Evolutionary conservation across 2,797 vertebrate species (phyloP).

Genomic region (Oreonectes daqikongensis): DNA sequence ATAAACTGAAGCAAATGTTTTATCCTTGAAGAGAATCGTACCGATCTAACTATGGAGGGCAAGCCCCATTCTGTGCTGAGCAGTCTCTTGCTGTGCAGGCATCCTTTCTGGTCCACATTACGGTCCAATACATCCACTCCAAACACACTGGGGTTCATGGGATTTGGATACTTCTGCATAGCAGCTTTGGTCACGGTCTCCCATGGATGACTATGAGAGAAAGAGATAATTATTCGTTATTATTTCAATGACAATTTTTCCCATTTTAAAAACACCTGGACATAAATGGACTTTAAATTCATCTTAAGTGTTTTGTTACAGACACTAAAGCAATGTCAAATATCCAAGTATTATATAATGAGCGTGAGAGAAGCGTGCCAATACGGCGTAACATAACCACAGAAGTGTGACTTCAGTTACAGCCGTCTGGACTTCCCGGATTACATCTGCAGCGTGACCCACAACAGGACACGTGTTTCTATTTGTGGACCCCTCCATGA

Average conservation of each 20-base stretch:
- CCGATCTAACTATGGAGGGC: slow-evolving; percentile 92
- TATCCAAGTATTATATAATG: neutral
- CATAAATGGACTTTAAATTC: neutral
- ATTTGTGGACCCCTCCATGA: neutral
- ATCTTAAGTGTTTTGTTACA: neutral
- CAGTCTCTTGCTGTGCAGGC: slow-evolving; percentile 90
- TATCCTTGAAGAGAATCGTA: slow-evolving; percentile 75
- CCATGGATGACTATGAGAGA: slow-evolving; percentile 89
- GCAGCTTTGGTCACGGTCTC: slow-evolving; percentile 95
- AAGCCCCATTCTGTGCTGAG: slow-evolving; percentile 98
- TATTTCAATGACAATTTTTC: no score
- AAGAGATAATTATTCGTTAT: neutral
- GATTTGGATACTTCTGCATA: slow-evolving; percentile 98
- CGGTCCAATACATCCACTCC: slow-evolving; percentile 94
- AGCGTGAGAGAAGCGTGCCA: neutral
- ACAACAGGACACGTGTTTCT: neutral
- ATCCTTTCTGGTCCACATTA: slow-evolving; percentile 81
- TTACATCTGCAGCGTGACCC: neutral
- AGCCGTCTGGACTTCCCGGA: neutral
- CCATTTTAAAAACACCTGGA: no score
- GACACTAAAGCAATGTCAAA: neutral
- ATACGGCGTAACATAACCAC: neutral
- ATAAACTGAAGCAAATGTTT: no score
- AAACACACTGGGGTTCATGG: slow-evolving; percentile 95
- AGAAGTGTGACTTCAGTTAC: neutral